Evolutionary conservation across 92 coral and sea anemone genomes (phyloP).

Genomic region (Paramuricea clavata): DNA sequence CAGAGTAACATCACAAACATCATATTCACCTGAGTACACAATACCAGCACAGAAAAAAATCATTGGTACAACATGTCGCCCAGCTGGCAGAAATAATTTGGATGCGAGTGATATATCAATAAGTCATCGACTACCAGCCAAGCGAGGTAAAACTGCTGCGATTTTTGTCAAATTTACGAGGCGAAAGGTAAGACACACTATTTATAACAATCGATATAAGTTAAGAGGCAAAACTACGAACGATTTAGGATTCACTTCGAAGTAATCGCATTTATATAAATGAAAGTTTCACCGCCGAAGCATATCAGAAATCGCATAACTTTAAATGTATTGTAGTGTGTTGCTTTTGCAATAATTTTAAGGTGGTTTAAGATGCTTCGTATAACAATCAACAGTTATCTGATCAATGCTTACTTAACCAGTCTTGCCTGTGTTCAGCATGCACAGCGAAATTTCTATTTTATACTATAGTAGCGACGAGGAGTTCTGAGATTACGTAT

Average conservation of each 20-base stretch:
- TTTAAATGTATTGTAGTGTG: too few relatives aligned
- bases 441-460: background rate
- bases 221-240: background rate
- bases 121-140: background rate
- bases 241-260: background rate
- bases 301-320: background rate
- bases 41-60: too few relatives aligned
- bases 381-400: background rate
- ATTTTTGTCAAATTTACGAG: background rate
- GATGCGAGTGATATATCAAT: background rate
- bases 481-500: background rate
- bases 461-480: background rate
- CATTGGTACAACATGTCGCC: background rate
- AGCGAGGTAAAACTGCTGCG: background rate
- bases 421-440: background rate
- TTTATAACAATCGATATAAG: too few relatives aligned
- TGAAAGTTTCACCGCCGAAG: background rate
- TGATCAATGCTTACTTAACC: background rate
- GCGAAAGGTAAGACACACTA: too few relatives aligned
- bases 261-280: background rate
- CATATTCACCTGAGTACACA: too few relatives aligned
- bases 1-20: too few relatives aligned
- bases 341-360: too few relatives aligned
- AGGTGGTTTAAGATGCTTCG: background rate
- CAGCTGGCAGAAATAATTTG: background rate